Conservation (phyloP, 2,113 vertebrate species). For the Cebus imitator region DNA sequence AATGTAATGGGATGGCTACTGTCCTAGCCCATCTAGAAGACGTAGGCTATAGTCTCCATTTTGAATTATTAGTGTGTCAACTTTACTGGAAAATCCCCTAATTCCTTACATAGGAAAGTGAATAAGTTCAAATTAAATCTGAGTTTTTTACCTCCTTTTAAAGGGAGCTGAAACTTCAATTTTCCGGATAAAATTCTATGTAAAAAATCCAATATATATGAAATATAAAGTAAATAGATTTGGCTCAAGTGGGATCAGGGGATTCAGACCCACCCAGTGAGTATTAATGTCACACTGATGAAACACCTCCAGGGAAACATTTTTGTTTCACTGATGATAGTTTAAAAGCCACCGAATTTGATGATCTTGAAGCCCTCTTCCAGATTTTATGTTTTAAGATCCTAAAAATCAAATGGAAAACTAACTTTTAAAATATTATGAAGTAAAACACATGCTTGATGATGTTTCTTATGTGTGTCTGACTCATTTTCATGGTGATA, state of each 20-base stretch:
- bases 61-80: neutral
- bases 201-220: neutral
- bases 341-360: neutral
- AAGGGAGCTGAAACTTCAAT: no score
- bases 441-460: neutral
- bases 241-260: neutral
- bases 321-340: neutral
- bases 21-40: neutral
- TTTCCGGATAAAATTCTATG: neutral
- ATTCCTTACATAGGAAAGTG: neutral
- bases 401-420: neutral
- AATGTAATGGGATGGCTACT: neutral
- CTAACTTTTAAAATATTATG: neutral
- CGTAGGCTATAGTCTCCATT: neutral
- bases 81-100: neutral
- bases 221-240: neutral
- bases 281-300: neutral
- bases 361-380: neutral
- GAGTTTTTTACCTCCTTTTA: neutral
- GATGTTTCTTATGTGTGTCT: neutral
- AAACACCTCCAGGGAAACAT: neutral
- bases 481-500: neutral
- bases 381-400: neutral
- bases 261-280: no score
- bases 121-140: neutral